Percentiles rank a stretch among this genome's conserved stretches.
Conservation (phyloP, 2,888 invertebrate genomes). For the Leptogaster cylindrica region DNA sequence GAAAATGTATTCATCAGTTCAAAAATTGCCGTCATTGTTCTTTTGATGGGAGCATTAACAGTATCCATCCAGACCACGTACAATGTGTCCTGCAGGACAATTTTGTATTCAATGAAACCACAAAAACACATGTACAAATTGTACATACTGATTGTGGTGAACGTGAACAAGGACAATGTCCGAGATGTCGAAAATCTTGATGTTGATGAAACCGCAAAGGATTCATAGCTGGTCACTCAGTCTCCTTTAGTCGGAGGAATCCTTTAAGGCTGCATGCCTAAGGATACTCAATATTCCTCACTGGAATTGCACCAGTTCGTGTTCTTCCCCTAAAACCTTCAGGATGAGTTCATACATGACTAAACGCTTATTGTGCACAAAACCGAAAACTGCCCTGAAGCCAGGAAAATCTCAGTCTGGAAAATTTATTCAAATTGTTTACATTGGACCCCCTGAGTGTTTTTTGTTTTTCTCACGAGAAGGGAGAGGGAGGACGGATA, state of each 20-base stretch:
- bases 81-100: background rate
- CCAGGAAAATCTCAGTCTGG: conserved; percentile 28
- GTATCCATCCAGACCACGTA: background rate
- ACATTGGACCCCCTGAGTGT: conserved; percentile 18
- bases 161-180: conserved; percentile 27
- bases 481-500: background rate
- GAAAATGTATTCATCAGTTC: background rate
- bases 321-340: no score
- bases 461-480: background rate
- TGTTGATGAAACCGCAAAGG: conserved; percentile 24
- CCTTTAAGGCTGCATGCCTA: conserved; percentile 15
- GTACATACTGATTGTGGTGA: conserved; percentile 27
- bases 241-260: conserved; percentile 9
- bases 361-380: no score
- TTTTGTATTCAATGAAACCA: conserved; percentile 30
- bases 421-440: conserved; percentile 46
- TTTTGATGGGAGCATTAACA: background rate
- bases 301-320: no score
- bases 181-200: conserved; percentile 19
- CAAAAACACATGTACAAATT: conserved; percentile 39
- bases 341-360: conserved; percentile 21
- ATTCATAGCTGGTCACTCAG: conserved; percentile 14
- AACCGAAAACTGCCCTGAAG: conserved; percentile 4
- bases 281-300: no score
- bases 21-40: background rate